Evolutionary conservation across 2,113 vertebrate species (phyloP).

Genomic region (Vicugna pacos): DNA sequence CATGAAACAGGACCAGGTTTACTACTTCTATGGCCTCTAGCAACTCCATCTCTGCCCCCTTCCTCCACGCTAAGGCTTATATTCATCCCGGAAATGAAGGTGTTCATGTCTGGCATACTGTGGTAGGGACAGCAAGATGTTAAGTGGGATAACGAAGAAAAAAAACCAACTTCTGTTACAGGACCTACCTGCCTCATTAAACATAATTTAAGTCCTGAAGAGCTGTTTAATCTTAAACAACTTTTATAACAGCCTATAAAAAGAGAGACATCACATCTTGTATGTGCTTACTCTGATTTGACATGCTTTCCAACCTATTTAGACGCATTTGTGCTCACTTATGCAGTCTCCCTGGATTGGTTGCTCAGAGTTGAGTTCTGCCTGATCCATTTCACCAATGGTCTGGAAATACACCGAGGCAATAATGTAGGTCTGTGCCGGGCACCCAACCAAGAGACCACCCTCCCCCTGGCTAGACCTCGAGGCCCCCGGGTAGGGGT

Average conservation of each 20-base stretch:
- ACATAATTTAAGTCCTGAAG: constrained; percentile 57
- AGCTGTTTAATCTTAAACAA: constrained; percentile 63
- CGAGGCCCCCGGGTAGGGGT: neutral
- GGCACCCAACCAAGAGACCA: constrained; percentile 50
- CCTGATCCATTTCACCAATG: constrained; percentile 3
- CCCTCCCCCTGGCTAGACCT: constrained; percentile 5
- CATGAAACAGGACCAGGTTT: neutral
- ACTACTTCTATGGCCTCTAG: neutral
- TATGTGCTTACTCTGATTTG: neutral
- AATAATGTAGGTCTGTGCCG: constrained; percentile 31
- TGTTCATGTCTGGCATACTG: neutral
- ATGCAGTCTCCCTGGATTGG: constrained; percentile 14
- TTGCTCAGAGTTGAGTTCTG: constrained; percentile 42
- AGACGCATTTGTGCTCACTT: constrained; percentile 39
- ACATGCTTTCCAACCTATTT: constrained; percentile 72
- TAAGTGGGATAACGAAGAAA: neutral
- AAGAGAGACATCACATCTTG: constrained; percentile 51
- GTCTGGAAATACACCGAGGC: constrained; percentile 54
- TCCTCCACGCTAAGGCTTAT: neutral
- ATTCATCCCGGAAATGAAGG: neutral
- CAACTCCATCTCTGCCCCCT: neutral
- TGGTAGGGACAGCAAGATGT: neutral
- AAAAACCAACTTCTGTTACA: neutral
- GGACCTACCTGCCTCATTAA: constrained; percentile 10
- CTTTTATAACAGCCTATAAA: constrained; percentile 63